Conservation (phyloP, 2,888 invertebrate genomes). For the Electrophaes corylata region DNA sequence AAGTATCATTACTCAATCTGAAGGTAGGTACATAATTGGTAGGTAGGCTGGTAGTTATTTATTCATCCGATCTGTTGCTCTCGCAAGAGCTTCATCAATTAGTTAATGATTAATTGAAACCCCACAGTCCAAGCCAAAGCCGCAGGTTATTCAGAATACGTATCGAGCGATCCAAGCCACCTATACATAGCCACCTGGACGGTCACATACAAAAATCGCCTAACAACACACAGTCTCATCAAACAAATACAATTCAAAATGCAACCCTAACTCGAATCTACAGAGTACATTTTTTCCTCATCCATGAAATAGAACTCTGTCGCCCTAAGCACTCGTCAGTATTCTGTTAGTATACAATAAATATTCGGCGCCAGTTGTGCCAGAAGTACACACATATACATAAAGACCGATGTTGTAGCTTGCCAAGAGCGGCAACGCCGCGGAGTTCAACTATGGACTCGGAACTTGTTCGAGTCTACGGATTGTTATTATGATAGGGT, state of each 20-base stretch:
- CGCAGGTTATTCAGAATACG: constrained; percentile 64
- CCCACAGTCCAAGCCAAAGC: constrained; percentile 62
- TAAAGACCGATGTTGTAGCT: constrained; percentile 72
- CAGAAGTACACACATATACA: constrained; percentile 81
- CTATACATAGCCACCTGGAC: constrained; percentile 84
- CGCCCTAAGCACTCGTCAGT: constrained; percentile 74
- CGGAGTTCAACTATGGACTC: constrained; percentile 70
- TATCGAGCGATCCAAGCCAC: constrained; percentile 70
- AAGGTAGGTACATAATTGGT: constrained; percentile 21
- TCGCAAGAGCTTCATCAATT: constrained; percentile 63
- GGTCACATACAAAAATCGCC: constrained; percentile 78
- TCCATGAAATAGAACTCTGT: constrained; percentile 67
- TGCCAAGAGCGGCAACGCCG: constrained; percentile 80
- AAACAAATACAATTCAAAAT: constrained; percentile 43
- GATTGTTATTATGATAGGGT: constrained; percentile 55
- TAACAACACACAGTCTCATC: constrained; percentile 58
- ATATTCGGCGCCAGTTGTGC: constrained; percentile 84
- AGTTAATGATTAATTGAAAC: constrained; percentile 67
- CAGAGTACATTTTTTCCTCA: constrained; percentile 55
- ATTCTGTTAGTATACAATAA: constrained; percentile 84
- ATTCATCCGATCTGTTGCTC: constrained; percentile 42
- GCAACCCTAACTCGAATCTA: constrained; percentile 53
- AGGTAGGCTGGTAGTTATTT: constrained; percentile 27
- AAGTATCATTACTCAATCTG: too few species aligned
- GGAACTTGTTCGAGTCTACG: constrained; percentile 69